A percentile compares a stretch with the other conserved stretches of the same genome.
Conservation (phyloP, 2,113 vertebrate genomes). For the Tursiops truncatus region DNA sequence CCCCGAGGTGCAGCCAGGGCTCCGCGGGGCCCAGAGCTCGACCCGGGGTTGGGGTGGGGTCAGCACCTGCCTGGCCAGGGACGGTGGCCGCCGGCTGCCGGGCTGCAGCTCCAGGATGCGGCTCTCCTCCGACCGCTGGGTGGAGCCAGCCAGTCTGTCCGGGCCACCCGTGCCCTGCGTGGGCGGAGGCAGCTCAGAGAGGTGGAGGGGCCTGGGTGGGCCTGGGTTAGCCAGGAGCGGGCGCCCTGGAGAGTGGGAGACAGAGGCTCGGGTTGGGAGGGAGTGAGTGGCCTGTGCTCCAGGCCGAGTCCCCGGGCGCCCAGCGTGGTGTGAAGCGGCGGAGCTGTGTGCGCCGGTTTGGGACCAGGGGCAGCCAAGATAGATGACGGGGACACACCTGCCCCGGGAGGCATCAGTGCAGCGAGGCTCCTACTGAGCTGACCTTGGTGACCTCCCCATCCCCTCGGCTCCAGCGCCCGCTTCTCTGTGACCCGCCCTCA, state of each 20-base stretch:
- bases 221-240: accelerated
- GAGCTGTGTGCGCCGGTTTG: accelerated
- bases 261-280: accelerated
- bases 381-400: neutral
- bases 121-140: neutral
- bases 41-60: accelerated
- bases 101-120: neutral
- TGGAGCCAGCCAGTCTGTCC: accelerated
- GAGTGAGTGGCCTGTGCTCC: neutral
- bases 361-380: neutral
- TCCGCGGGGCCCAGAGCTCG: neutral
- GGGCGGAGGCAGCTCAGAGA: neutral
- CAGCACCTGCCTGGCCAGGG: accelerated
- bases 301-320: neutral
- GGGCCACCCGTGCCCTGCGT: neutral
- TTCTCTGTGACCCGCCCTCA: too few relatives aligned
- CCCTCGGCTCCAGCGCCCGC: neutral
- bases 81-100: accelerated
- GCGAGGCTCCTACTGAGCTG: neutral
- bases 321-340: neutral
- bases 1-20: neutral
- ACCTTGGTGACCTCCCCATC: neutral
- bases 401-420: neutral
- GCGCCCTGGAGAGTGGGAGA: accelerated
- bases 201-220: accelerated